These are phyloP conservation scores for Athalia cordata DNA, from an alignment of 2,888 invertebrate genomes.

Conservation along the genomic window DNA sequence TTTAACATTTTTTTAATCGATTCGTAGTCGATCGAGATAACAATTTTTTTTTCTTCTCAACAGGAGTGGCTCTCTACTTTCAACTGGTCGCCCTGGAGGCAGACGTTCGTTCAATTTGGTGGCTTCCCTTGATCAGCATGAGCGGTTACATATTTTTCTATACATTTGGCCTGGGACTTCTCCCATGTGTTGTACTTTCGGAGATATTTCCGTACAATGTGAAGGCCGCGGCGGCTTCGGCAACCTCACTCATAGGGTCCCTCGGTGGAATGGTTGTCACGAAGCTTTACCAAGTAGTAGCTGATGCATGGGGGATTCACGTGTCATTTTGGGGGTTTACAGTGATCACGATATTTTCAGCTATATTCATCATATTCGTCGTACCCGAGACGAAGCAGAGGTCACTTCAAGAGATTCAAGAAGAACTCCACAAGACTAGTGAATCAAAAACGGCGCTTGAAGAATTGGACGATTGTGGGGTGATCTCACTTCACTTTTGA, in stretches of 20 bases:
- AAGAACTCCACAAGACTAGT: background rate
- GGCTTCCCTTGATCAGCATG: slow-evolving; percentile 42
- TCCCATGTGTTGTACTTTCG: slow-evolving; percentile 48
- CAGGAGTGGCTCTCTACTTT: slow-evolving; percentile 33
- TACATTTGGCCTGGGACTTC: slow-evolving; percentile 46
- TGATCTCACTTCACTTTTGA: too few relatives aligned
- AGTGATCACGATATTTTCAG: slow-evolving; percentile 8
- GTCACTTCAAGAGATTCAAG: slow-evolving; percentile 53
- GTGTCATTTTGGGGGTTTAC: slow-evolving; percentile 50
- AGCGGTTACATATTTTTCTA: slow-evolving; percentile 15
- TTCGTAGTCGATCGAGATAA: too few relatives aligned
- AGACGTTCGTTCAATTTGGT: background rate
- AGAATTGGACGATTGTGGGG: too few relatives aligned
- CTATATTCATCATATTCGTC: slow-evolving; percentile 13
- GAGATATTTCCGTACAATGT: slow-evolving; percentile 54
- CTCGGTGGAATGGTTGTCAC: slow-evolving; percentile 34
- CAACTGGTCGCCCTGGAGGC: background rate
- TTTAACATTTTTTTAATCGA: too few relatives aligned
- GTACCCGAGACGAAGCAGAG: slow-evolving; percentile 55
- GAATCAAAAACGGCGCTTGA: background rate
- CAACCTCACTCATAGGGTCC: slow-evolving; percentile 46
- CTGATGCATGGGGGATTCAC: slow-evolving; percentile 38
- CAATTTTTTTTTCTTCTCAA: background rate
- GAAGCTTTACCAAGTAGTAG: slow-evolving; percentile 46
- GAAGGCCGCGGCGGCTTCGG: slow-evolving; percentile 50